Evolutionary conservation across 2,888 invertebrate genomes (phyloP), one percentile per base, ranked within the genome.

Genomic region (Drosophila stalkeri): DNA sequence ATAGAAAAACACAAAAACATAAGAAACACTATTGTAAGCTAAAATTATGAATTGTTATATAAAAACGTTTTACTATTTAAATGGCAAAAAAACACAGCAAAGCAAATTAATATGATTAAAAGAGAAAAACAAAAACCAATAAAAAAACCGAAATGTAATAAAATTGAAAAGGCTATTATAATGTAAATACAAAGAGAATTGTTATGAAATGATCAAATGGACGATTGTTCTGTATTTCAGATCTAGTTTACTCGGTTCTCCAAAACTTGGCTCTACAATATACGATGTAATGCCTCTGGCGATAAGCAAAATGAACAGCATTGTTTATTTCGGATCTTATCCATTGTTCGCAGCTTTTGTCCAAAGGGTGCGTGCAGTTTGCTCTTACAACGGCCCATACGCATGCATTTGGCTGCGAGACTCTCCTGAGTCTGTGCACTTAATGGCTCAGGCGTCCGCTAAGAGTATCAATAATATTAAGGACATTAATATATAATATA

Each of bases 31-130:
- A 90, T 61, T 87, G 63, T 86, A 86, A 90, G 90, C 75, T 87
- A 90, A 90, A 85, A 81, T 81, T 89, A 87, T 89, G 86, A 89
- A 90, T 90, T 89, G 91, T 89, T 89, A 88, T 89, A 87, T 71
- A 80, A 77, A 86, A 87, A 90, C 77, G 88, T 89, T 83, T 90
- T 83, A 89, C 86, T 89, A 89, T 82, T 82, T 87, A 80, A 89
- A 89, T 80, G 84, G 86, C 86, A 68, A 78, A 72, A 63, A 73
- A 71, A 51, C 64, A 62, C 65, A 64, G 80, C 80, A 77, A 77
- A 80, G 80, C 72, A 80, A 72, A 82, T 87, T 83, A 86, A 80
- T 71, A 82, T 80, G 65, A 82, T 83, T 67, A 57, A 72, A 82
- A 74, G 59, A 51, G 64, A 56, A 82, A 63, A 67, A 52, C 63